Base-by-base conservation (phyloP, 2,888 invertebrate species). In the Ophioninae sp. region DNA sequence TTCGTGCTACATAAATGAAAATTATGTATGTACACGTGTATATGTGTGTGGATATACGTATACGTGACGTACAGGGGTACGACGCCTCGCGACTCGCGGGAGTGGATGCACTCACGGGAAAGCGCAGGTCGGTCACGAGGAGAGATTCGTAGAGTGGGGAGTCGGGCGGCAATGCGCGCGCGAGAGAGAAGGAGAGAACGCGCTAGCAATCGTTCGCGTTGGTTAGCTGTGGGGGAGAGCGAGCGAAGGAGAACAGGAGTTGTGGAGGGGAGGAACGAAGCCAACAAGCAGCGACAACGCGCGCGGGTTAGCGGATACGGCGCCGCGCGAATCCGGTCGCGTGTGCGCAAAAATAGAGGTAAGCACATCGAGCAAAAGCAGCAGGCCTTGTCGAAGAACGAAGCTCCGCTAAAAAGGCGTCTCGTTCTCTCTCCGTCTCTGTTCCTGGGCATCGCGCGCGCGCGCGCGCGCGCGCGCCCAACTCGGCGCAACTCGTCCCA, bases 291-390 rank as follows among this genome's bases (percentile, higher is more conserved):
- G 78, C 65, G 44, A 64, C 72, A 79, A 70, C 77, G 74, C 72
- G 87, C 88, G 85, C 88, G 87, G 86, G 86, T 84, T 72, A 79
- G 81, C 85, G 86, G 75, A 83, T 81, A 77, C 79, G 82, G 69
- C 79, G 75, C 81, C 85, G 79, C 79, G 83, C 83, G 85, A 88
- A 83, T 82, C 85, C 88, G 88, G 86, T 87, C 86, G 86, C 89
- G 89, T 88, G 89, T 87, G 89, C 87, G 79, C 82, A 85, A 84
- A 83, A 81, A 82, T 84, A 84, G 81, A 84, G 84, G 84, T 84
- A 84, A 82, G 82, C 79, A 76, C 75, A 82, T 75, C 69, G 77
- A 75, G 82, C 80, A 77, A 79, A 74, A 50, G 67, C 44, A 57
- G 78, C 75, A 67, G 64, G 68, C 77, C 77, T 77, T 77, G 77